phyloP scores from a whole-genome alignment of 2,113 vertebrate genomes.

The Campylomormyrus numenius region DNA sequence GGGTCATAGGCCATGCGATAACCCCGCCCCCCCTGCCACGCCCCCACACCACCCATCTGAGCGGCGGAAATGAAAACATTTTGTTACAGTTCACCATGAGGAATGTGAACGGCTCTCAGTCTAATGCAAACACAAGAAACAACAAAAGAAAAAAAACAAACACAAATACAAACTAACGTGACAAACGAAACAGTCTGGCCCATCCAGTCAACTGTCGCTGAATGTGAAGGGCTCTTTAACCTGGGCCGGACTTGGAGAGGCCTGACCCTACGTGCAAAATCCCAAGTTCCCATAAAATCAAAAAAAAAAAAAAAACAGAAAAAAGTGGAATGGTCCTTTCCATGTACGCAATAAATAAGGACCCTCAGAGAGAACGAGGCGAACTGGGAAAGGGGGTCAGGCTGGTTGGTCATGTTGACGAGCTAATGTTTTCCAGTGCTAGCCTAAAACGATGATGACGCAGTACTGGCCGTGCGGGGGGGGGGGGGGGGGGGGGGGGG shows the following conservation, averaged over 20 bases:
- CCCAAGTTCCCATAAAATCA: slow-evolving; percentile 44
- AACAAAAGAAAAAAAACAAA: background rate
- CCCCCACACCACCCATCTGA: background rate
- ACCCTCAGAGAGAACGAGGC: slow-evolving; percentile 29
- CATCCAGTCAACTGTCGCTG: slow-evolving; percentile 52
- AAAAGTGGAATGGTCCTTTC: slow-evolving; percentile 23
- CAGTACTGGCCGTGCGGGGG: slow-evolving; percentile 44
- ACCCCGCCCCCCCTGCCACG: background rate
- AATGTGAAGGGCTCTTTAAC: slow-evolving; percentile 60
- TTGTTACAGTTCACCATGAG: slow-evolving; percentile 25
- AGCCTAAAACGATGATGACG: slow-evolving; percentile 62
- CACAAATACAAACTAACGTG: slow-evolving; percentile 25
- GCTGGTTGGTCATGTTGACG: slow-evolving; percentile 61
- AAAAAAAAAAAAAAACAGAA: slow-evolving; percentile 34
- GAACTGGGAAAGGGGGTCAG: slow-evolving; percentile 58
- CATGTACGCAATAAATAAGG: slow-evolving; percentile 38
- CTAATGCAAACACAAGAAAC: slow-evolving; percentile 11
- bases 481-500: too few relatives aligned
- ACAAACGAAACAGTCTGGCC: slow-evolving; percentile 47
- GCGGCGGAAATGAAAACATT: slow-evolving; percentile 16
- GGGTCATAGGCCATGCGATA: slow-evolving; percentile 33
- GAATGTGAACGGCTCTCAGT: slow-evolving; percentile 29
- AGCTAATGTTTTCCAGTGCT: slow-evolving; percentile 61
- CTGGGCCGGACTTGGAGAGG: slow-evolving; percentile 52
- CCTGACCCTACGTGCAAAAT: slow-evolving; percentile 65